Conservation (phyloP, 2,888 invertebrate species). For the Arrhopalites spinosus region DNA sequence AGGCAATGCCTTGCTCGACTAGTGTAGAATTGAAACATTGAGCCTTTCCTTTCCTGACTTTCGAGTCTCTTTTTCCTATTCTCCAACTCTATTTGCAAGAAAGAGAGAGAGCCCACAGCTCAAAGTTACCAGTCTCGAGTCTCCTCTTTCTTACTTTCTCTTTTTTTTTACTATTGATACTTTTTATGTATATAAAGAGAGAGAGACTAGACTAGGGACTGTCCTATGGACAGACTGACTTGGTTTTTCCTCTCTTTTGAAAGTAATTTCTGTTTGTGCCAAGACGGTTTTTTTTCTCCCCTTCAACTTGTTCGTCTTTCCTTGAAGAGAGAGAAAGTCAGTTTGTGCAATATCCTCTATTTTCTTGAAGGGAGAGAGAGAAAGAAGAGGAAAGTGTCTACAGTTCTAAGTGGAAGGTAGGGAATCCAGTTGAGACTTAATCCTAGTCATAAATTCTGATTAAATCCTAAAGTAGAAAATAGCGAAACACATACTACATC, state of each 20-base stretch:
- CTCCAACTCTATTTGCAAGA: not conserved
- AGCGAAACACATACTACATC: conserved; percentile 51
- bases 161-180: no score
- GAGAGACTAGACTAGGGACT: no score
- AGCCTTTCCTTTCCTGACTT: not conserved
- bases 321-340: no score
- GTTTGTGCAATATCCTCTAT: not conserved
- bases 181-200: no score
- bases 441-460: conserved; percentile 39
- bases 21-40: not conserved
- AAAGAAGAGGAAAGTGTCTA: not conserved
- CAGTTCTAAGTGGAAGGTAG: conserved; percentile 29
- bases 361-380: conserved; percentile 1
- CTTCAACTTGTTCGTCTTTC: no score
- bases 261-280: no score
- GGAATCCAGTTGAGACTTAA: conserved; percentile 29
- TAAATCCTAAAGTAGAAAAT: conserved; percentile 37
- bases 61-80: not conserved
- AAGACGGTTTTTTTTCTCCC: no score
- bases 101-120: not conserved
- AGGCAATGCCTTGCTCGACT: not conserved
- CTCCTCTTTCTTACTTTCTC: not conserved
- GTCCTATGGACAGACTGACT: no score
- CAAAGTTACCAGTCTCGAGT: not conserved
- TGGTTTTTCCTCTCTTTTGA: no score